Base-by-base conservation (phyloP, 2,888 invertebrate genomes). In the Tryphoninae sp. region DNA sequence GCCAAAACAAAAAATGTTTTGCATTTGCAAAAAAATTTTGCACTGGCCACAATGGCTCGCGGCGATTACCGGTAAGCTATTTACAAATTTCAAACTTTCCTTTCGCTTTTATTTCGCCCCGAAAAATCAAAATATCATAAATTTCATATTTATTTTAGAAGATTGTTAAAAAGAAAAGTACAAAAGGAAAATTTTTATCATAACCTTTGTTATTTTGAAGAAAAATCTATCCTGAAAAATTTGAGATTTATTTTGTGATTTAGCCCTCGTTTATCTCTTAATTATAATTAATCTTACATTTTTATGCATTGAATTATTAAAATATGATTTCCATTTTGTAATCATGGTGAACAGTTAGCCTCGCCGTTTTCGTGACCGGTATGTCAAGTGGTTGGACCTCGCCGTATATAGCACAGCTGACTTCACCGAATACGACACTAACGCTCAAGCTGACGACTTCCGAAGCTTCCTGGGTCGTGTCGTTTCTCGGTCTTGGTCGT, bases 311-410 rank as follows among this genome's bases (percentile, higher is more conserved):
- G 3, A 2, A 22, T 9, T 61, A 11, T 19, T 19, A 1, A 59
- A 42, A 59, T 11, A 45, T 2, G 13, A 19, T 65, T 45, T 68
- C 4, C 23, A 19, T 16, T 3, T 45, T 11, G 3, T 45, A 3
- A 2, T 2, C 22, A 19, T 19, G 55, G 8, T 55, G 8, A 19
- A 22, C n/a, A 76, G 82, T 82, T 51, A 82, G 89, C 68, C 81
- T 91, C 42, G 86, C 85, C 19, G 87, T 89, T 74, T 77, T 91
- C 55, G 87, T 87, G 26, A 88, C 89, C 75, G 91, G 91, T 61
- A 78, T 91, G 42, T 87, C 88, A 33, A 90, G 88, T 62, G 92
- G 92, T 22, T 92, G 91, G 91, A 85, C 89, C 11, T 91, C 91
- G 8, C 91, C 91, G n/a, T 90, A 90, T 76, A 84, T 91, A 78